Base-by-base conservation (phyloP, 2,888 invertebrate species). In the Microlaimidae sp. region DNA sequence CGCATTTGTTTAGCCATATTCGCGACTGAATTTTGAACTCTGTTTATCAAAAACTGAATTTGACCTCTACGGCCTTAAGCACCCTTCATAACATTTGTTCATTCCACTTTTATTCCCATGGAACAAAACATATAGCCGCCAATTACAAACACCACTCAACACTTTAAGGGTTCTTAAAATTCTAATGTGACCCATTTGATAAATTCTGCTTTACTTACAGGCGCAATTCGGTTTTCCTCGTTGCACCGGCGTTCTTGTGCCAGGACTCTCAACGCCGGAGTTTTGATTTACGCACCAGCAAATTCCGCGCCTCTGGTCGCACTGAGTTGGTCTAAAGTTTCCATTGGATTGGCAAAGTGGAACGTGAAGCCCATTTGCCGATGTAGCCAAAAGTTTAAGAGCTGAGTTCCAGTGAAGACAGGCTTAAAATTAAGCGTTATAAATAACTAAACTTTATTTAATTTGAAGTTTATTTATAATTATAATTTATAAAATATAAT, bases 261-360 rank as follows among this genome's bases (percentile, higher is more conserved):
- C 65, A 48, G 54, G 56, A 25, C 61, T 45, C 55, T 65, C 65
- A 26, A 58, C 49, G 7, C 65, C 65, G 47, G 58, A 56, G n/a
- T 53, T 48, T 27, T 53, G 52, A 49, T 61, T 55, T 10, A 61
- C 62, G 52, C 62, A 62, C 62, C 62, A 62, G 48, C 62, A 62
- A 25, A 21, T 52, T 52, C 52, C 51, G 1, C 24, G 32, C 3
- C 26, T 3, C 24, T 32, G 42, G 48, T 64, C 59, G 51, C 64
- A 66, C 52, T 66, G 66, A 49, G 61, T 55, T 42, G 48, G 43
- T 40, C 59, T 42, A 56, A 63, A 66, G 1, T 55, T 49, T 24
- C 66, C 66, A 32, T 61, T 60, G 1, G 52, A 24, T 1, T 59
- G 56, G 51, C 66, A 66, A 45, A 64, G 62, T 24, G 42, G 42